Conservation (phyloP, 2,797 vertebrate species). For the Crax fasciolata region DNA sequence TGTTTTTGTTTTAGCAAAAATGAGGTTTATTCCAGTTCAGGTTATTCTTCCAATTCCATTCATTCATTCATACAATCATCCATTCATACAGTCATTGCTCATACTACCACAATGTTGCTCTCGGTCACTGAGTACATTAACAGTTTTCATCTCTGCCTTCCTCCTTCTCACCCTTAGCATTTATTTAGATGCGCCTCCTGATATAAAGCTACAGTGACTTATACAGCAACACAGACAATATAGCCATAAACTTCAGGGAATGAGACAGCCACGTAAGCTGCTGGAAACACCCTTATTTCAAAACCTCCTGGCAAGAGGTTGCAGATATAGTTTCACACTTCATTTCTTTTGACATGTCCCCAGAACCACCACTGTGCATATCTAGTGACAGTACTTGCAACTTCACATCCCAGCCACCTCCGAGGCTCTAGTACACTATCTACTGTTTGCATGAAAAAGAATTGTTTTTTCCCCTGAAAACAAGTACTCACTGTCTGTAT, state of each 20-base stretch:
- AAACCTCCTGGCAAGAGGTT: constrained; percentile 54
- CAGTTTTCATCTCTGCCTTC: background rate
- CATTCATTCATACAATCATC: background rate
- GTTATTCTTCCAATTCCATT: background rate
- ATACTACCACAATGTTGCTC: background rate
- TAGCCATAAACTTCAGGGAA: background rate
- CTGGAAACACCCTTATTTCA: constrained; percentile 35
- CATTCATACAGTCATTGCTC: background rate
- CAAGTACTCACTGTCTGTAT: constrained; percentile 27
- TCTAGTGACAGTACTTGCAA: background rate
- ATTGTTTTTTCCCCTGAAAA: background rate
- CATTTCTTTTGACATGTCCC: constrained; percentile 53
- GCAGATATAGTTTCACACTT: constrained; percentile 55
- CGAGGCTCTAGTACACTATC: background rate
- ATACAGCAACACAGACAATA: background rate
- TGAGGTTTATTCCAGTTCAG: background rate
- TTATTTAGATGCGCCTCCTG: background rate
- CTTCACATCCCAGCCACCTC: background rate
- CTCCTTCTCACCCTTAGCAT: background rate
- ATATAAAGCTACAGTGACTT: background rate
- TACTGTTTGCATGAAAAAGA: background rate
- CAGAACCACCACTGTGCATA: constrained; percentile 1
- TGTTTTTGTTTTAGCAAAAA: background rate
- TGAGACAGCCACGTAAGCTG: background rate
- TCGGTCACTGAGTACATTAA: background rate